Base-by-base conservation (phyloP, 2,888 invertebrate genomes). In the Tridacna gigas region DNA sequence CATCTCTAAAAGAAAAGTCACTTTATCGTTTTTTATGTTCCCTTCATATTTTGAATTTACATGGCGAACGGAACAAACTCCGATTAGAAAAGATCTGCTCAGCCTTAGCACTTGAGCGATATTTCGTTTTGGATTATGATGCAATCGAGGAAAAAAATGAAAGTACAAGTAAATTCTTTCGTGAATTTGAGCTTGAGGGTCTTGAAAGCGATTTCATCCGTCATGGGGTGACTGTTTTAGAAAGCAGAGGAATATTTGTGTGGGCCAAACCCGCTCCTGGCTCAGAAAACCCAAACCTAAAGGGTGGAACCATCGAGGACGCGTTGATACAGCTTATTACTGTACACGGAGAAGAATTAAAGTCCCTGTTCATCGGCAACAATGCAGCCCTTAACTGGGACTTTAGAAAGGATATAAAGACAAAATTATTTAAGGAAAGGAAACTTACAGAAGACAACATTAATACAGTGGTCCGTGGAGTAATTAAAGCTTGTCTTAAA, bases 61-160 rank as follows among this genome's bases (percentile, higher is more conserved):
- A 20, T 20, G 76, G 76, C 1, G 76, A 76, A 26, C 65, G 25
- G 0, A 76, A 76, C 65, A 76, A 76, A 51, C 22, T 47, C 11
- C 28, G 51, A 48, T 7, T 76, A 0, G 48, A 66, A 9, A 25
- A 48, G 11, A n/a, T 76, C 15, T 76, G 76, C 20, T 15, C 45
- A 25, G 25, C 26, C 26, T 25, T 76, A 26, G 48, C 15, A 45
- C 37, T 65, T 18, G 51, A 65, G 11, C 65, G 66, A 25, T 51
- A 65, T 22, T 66, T 76, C 48, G 25, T 76, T 5, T 51, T 76
- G 4, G 76, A 76, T 51, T 48, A 66, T 25, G 76, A 76, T 51
- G 76, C 66, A 26, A 20, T 76, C 12, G 12, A 28, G 3, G 51
- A 45, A 47, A 25, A 76, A 7, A 45, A 45, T 18, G 45, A 67